Percentiles rank a stretch among this genome's conserved stretches.
phyloP scores from a whole-genome alignment of 2,888 invertebrate species.

The Allygus modestus region DNA sequence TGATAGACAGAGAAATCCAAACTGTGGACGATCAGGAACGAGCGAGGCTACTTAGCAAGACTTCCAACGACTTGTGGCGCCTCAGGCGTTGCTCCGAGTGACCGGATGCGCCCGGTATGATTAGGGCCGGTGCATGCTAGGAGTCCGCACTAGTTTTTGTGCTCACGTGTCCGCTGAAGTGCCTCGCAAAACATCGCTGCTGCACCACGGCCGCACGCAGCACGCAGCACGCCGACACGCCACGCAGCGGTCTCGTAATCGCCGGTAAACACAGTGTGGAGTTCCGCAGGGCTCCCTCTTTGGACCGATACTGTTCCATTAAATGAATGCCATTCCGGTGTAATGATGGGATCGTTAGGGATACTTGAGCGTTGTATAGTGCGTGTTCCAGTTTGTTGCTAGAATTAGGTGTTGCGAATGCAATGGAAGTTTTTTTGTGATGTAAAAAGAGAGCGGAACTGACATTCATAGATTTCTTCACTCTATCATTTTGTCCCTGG shows the following conservation, averaged over 20 bases:
- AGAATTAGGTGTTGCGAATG: no score
- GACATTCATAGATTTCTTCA: no score
- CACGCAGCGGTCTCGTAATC: no score
- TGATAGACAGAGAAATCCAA: no score
- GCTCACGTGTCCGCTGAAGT: slow-evolving; percentile 26
- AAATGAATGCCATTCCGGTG: background rate
- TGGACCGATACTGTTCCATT: slow-evolving; percentile 45
- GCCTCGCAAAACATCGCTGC: slow-evolving; percentile 38
- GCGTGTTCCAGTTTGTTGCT: no score
- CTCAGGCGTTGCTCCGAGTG: background rate
- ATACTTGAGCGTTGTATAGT: no score
- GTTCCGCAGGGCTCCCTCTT: no score
- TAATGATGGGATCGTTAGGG: background rate
- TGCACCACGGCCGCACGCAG: background rate
- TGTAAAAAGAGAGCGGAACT: no score
- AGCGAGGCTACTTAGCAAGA: no score
- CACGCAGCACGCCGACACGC: slow-evolving; percentile 3
- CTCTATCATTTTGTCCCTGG: no score
- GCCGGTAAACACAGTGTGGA: slow-evolving; percentile 23
- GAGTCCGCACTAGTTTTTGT: slow-evolving; percentile 48
- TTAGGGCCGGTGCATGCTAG: slow-evolving; percentile 13
- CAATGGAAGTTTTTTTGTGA: no score
- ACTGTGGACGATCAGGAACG: no score
- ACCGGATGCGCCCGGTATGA: slow-evolving; percentile 34
- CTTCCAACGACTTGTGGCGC: background rate